phyloP scores from a whole-genome alignment of 2,113 vertebrate species.

The Tympanuchus pallidicinctus region DNA sequence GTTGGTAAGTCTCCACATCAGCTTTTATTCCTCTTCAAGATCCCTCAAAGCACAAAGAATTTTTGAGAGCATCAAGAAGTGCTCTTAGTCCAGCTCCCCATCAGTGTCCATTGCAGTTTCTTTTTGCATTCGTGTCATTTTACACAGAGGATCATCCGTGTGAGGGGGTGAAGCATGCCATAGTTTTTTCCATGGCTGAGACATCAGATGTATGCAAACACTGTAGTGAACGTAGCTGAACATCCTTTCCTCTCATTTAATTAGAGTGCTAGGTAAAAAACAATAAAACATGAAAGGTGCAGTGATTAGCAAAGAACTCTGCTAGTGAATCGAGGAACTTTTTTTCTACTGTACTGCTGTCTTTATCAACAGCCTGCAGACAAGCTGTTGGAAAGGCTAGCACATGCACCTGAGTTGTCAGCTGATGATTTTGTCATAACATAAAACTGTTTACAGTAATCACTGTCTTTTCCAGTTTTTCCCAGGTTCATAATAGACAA shows the following conservation, averaged over 20 bases:
- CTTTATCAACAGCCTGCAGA: neutral
- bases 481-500: slow-evolving; percentile 83
- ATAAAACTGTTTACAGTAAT: neutral
- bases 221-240: neutral
- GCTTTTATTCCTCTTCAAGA: neutral
- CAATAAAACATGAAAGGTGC: neutral
- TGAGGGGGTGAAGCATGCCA: neutral
- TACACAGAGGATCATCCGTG: neutral
- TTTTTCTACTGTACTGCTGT: neutral
- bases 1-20: slow-evolving; percentile 73
- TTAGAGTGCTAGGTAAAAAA: neutral
- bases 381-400: neutral
- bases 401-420: neutral
- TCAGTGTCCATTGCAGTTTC: neutral
- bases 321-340: neutral
- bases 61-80: neutral
- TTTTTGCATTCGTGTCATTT: neutral
- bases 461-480: slow-evolving; percentile 76
- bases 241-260: neutral
- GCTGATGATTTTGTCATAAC: neutral
- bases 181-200: neutral
- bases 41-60: neutral
- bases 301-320: neutral
- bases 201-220: neutral
- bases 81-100: neutral